These are phyloP conservation scores for Dolichomitus sp. DNA, from an alignment of 2,888 invertebrate species.

Conservation along the genomic window DNA sequence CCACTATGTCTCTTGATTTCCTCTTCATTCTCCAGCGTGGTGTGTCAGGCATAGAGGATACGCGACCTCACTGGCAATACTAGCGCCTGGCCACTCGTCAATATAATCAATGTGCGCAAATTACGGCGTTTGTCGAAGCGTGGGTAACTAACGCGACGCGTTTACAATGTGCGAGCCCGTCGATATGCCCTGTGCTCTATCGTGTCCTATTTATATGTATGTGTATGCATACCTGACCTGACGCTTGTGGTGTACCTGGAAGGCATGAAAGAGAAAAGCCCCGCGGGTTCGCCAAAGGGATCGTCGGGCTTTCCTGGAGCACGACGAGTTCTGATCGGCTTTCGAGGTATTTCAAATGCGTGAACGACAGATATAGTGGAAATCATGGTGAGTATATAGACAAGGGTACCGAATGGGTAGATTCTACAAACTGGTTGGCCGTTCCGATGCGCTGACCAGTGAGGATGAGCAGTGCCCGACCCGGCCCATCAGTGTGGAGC, in stretches of 20 bases:
- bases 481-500: constrained; percentile 48
- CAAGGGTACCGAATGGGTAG: constrained; percentile 2
- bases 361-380: constrained; percentile 43
- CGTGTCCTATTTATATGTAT: not conserved
- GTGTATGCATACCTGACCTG: constrained; percentile 16
- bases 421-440: constrained; percentile 11
- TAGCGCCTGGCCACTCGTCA: constrained; percentile 73
- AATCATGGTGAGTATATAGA: constrained; percentile 27
- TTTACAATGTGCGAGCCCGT: constrained; percentile 80
- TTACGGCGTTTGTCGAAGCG: constrained; percentile 79
- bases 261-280: constrained; percentile 32
- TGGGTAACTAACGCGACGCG: constrained; percentile 79
- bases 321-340: constrained; percentile 21
- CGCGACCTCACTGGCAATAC: constrained; percentile 41
- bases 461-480: constrained; percentile 44
- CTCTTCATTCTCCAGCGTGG: constrained; percentile 27
- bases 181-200: constrained; percentile 34
- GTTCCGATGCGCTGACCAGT: constrained; percentile 30
- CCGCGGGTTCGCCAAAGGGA: constrained; percentile 28
- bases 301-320: constrained; percentile 17
- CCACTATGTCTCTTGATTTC: constrained; percentile 52
- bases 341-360: constrained; percentile 27
- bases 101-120: constrained; percentile 84
- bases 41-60: constrained; percentile 3
- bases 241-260: constrained; percentile 20